Conservation (phyloP, 2,888 invertebrate species). For the Pseudococcus viburni region DNA sequence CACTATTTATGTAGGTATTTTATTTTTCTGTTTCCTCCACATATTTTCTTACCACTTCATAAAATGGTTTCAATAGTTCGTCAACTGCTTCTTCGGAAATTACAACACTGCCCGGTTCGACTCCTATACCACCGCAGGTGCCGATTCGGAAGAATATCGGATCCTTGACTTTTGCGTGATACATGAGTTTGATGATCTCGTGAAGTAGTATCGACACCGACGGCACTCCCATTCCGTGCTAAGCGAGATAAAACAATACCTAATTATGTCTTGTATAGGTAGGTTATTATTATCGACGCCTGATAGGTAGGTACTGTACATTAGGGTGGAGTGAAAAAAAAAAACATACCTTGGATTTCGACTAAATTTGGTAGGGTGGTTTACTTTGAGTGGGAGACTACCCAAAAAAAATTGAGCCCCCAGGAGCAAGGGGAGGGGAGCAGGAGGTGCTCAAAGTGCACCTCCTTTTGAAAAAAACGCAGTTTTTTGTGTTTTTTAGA, state of each 20-base stretch:
- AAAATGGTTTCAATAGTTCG: constrained; percentile 84
- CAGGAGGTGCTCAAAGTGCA: too few species aligned
- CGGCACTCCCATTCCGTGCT: constrained; percentile 99
- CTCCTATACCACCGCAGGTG: constrained; percentile 94
- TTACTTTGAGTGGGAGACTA: too few species aligned
- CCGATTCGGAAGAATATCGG: constrained; percentile 93
- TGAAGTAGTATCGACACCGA: constrained; percentile 95
- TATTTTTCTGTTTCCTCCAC: too few species aligned
- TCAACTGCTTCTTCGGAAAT: constrained; percentile 94
- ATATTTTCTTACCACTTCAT: constrained; percentile 83
- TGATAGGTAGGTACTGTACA: too few species aligned
- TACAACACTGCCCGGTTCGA: constrained; percentile 93
- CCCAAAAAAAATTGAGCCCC: too few species aligned
- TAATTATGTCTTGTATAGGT: neutral
- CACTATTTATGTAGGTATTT: neutral
- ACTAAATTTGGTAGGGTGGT: too few species aligned
- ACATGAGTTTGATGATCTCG: constrained; percentile 96
- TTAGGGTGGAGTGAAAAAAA: too few species aligned
- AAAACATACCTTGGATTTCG: too few species aligned
- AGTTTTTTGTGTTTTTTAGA: too few species aligned
- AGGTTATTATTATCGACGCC: too few species aligned
- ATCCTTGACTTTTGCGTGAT: constrained; percentile 88
- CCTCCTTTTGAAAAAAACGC: too few species aligned
- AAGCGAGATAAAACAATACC: constrained; percentile 69
- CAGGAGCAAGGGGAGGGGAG: too few species aligned